These are phyloP conservation scores for Hypotaenidia okinawae DNA, from an alignment of 2,797 vertebrate species.

Conservation along the genomic window DNA sequence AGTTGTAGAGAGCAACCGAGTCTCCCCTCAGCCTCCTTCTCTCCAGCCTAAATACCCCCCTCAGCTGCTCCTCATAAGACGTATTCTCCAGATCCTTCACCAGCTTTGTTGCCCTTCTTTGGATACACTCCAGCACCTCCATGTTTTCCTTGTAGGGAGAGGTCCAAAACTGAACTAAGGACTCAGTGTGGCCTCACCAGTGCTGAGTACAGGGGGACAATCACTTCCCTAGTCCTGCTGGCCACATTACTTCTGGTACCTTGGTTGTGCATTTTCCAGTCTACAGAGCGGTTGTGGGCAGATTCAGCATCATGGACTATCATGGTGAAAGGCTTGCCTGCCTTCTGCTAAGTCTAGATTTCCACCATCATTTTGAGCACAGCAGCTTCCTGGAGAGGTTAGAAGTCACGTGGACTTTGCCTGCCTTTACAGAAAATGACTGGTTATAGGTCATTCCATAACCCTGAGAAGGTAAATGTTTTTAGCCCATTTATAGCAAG, in stretches of 20 bases:
- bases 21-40: too few species aligned
- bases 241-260: background rate
- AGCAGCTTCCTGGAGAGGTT: background rate
- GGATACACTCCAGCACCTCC: background rate
- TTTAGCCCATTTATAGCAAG: background rate
- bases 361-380: background rate
- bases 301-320: background rate
- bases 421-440: background rate
- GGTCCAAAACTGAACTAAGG: background rate
- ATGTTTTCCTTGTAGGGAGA: background rate
- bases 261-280: background rate
- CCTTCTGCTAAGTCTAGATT: background rate
- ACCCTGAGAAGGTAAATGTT: background rate
- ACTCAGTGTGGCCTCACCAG: background rate
- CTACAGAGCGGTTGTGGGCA: background rate
- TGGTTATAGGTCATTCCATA: background rate
- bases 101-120: background rate
- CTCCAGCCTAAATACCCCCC: too few species aligned
- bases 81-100: too few species aligned
- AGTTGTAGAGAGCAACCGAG: too few species aligned
- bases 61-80: too few species aligned
- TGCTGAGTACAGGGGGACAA: rapidly evolving
- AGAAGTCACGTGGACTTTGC: background rate
- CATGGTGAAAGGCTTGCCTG: background rate
- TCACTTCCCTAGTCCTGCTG: background rate